Evolutionary conservation across 2,888 invertebrate genomes (phyloP).

Genomic region (Lithophane socia): DNA sequence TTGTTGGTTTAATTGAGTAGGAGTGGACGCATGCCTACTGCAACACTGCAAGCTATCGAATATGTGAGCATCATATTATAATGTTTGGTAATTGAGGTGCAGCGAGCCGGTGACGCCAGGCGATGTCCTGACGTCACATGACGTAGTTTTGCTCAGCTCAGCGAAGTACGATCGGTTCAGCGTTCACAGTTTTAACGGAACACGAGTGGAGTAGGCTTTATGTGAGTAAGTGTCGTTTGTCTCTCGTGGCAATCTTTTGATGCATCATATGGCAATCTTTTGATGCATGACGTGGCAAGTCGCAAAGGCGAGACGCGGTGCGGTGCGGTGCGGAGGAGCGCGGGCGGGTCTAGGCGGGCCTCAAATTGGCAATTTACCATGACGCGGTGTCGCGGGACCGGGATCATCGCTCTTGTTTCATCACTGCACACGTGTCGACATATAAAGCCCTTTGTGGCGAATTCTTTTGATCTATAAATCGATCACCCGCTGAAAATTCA

Average conservation of each 20-base stretch:
- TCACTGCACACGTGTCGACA: conserved; percentile 38
- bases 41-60: background rate
- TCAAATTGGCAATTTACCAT: conserved; percentile 55
- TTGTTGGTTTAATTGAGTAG: background rate
- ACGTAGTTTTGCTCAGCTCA: background rate
- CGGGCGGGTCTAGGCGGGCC: background rate
- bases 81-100: background rate
- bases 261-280: background rate
- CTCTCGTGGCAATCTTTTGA: background rate
- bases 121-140: background rate
- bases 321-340: background rate
- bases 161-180: background rate
- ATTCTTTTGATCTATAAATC: conserved; percentile 61
- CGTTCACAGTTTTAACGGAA: conserved; percentile 1
- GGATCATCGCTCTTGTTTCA: conserved; percentile 51
- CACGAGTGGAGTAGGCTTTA: background rate
- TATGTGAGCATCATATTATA: background rate
- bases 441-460: conserved; percentile 51
- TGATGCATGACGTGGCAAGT: background rate
- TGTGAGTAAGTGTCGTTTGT: conserved; percentile 16
- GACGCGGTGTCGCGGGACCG: conserved; percentile 23
- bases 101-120: background rate
- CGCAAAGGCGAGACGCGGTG: background rate
- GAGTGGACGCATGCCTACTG: background rate
- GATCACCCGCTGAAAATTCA: conserved; percentile 43